A percentile compares a stretch with the other conserved stretches of the same genome.
Evolutionary conservation across 2,113 vertebrate genomes (phyloP).

Genomic region (Tenrec ecaudatus): DNA sequence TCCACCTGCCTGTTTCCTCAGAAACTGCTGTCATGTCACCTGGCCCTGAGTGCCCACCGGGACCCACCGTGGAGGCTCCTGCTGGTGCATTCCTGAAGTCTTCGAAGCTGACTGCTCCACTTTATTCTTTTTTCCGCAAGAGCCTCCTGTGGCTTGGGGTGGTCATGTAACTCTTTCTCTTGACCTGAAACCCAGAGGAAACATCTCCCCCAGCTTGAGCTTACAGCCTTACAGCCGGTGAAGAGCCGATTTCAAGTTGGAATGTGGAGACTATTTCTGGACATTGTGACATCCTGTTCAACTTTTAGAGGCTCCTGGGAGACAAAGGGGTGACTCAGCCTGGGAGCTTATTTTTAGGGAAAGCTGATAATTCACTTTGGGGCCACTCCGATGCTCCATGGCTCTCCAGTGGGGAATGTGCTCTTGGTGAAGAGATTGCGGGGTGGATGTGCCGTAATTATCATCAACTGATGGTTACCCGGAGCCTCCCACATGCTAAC

Average conservation of each 20-base stretch:
- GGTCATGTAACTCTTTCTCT: background rate
- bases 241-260: constrained; percentile 42
- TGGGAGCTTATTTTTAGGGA: constrained; percentile 75
- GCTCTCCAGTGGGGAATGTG: background rate
- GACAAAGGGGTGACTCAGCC: constrained; percentile 73
- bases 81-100: background rate
- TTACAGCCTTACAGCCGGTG: background rate
- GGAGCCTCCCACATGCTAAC: background rate
- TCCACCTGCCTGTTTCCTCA: background rate
- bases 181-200: background rate
- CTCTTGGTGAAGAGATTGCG: background rate
- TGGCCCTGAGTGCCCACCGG: no score
- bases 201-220: background rate
- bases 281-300: constrained; percentile 70
- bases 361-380: constrained; percentile 48
- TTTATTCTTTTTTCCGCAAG: background rate
- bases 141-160: background rate
- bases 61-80: background rate
- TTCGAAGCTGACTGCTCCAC: background rate
- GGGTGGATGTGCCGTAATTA: constrained; percentile 29
- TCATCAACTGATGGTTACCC: background rate
- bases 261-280: constrained; percentile 73
- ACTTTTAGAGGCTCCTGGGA: constrained; percentile 68
- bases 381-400: constrained; percentile 6
- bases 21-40: background rate